phyloP scores from a whole-genome alignment of 2,113 vertebrate genomes.

The Rattus norvegicus region DNA sequence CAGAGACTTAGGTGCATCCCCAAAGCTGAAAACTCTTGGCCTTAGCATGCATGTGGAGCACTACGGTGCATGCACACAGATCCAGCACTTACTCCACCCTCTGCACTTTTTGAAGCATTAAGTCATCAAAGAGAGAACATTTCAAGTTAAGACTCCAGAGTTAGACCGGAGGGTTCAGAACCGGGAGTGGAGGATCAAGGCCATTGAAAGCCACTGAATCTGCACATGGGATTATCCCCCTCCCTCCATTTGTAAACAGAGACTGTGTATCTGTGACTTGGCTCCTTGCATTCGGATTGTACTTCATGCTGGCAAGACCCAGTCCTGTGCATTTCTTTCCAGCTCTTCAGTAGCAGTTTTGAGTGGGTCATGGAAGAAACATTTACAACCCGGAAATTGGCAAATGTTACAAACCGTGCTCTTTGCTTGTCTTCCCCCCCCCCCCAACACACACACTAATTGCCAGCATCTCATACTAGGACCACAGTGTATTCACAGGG shows the following conservation, averaged over 20 bases:
- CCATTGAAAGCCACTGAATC: neutral
- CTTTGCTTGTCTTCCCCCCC: rapidly evolving
- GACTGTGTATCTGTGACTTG: neutral
- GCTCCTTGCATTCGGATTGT: neutral
- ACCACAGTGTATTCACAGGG: neutral
- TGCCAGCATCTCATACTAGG: neutral
- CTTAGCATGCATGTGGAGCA: neutral
- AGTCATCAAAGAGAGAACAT: slow-evolving; percentile 5
- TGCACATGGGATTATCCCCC: no score
- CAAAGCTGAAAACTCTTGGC: neutral
- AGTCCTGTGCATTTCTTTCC: neutral
- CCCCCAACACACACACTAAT: neutral
- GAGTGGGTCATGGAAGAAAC: neutral
- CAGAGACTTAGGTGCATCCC: neutral
- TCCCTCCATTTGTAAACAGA: neutral
- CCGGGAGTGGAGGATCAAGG: neutral
- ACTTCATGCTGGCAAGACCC: neutral
- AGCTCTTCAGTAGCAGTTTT: neutral
- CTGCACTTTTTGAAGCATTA: neutral
- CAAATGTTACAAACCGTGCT: neutral
- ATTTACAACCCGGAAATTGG: neutral
- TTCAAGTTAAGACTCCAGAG: neutral
- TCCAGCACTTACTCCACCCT: neutral
- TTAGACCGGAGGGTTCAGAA: neutral
- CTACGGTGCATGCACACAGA: neutral